These are phyloP conservation scores for Rhinolophus sinicus DNA, from an alignment of 2,113 vertebrate species.

Conservation along the genomic window DNA sequence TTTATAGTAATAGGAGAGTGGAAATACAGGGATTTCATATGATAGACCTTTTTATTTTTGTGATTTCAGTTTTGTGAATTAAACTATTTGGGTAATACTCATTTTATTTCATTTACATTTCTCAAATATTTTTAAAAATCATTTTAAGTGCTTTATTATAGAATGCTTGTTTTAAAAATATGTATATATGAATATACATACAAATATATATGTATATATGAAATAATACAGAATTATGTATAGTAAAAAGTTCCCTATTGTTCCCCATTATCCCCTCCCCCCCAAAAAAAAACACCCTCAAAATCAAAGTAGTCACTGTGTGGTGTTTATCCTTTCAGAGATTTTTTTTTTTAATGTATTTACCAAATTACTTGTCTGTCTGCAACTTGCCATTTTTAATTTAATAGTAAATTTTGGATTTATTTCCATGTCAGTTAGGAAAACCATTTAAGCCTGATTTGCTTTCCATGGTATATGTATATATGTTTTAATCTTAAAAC, in stretches of 20 bases:
- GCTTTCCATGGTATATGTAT: background rate
- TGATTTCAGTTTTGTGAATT: slow-evolving; percentile 25
- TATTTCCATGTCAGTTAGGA: background rate
- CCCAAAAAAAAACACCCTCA: background rate
- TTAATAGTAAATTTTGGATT: background rate
- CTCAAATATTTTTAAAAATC: background rate
- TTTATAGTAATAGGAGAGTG: background rate
- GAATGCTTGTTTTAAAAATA: background rate
- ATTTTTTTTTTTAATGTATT: background rate
- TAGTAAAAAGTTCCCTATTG: background rate
- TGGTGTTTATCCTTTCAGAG: background rate
- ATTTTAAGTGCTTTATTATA: background rate
- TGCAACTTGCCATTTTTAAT: background rate
- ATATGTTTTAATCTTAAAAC: background rate
- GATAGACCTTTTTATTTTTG: background rate
- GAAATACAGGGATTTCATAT: background rate
- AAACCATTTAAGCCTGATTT: background rate
- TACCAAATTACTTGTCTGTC: background rate
- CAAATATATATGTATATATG: background rate
- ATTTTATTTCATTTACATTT: background rate
- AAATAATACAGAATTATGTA: background rate
- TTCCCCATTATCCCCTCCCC: background rate
- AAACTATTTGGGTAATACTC: background rate
- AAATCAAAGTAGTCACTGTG: background rate
- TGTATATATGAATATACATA: background rate